These are phyloP conservation scores for Oncorhynchus masou DNA, from an alignment of 2,113 vertebrate species.

Conservation along the genomic window DNA sequence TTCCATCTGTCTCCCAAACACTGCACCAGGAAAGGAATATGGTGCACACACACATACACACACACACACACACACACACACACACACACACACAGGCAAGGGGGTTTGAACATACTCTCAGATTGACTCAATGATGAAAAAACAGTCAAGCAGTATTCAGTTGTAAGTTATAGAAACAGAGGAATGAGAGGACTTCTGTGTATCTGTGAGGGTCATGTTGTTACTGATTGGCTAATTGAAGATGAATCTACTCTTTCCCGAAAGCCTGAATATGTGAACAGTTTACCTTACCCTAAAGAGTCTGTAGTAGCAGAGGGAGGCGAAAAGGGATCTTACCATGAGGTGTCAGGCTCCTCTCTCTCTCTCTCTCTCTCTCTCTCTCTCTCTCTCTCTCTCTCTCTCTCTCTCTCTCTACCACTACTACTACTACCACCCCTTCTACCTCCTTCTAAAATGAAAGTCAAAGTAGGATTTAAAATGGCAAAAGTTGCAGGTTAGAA, in stretches of 20 bases:
- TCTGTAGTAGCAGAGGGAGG: not conserved
- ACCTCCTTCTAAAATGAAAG: not conserved
- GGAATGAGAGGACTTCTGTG: not conserved
- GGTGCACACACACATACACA: not conserved
- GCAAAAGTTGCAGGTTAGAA: not conserved
- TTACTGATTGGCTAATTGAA: not conserved
- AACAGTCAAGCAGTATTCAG: not conserved
- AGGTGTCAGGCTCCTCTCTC: not conserved
- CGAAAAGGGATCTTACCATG: not conserved
- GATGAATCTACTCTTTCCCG: not conserved
- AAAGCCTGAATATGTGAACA: not conserved
- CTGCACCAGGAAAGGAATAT: not conserved
- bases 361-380: not conserved
- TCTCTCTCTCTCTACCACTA: not conserved
- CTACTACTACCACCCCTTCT: not conserved
- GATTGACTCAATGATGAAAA: not conserved
- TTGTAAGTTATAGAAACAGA: not conserved
- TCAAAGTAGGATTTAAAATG: not conserved
- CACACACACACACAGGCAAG: not conserved
- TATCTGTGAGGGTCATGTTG: not conserved
- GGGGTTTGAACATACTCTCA: not conserved
- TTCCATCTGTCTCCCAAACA: constrained; percentile 65
- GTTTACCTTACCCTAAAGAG: not conserved
- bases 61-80: not conserved
- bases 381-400: not conserved